Evolutionary conservation across 2,888 invertebrate species (phyloP), one percentile per base, ranked within the genome.

Genomic region (Fragum fragum): DNA sequence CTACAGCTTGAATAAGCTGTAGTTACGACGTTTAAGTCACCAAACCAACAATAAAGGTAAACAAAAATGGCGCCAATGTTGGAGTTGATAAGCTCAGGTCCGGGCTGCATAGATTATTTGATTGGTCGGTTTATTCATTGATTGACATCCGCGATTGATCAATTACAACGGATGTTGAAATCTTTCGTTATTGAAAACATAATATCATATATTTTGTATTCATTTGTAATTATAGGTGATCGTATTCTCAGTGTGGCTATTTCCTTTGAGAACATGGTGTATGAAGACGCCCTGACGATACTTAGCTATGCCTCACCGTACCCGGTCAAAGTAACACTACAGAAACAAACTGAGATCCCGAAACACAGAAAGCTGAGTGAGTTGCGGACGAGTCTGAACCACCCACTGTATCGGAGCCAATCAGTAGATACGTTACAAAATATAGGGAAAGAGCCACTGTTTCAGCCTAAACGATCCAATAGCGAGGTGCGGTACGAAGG

Each of bases 221-320:
- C 21, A 14, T 21, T 29, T 70, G 47, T 69, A 9, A 29, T 70
- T 94, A 47, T 95, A 98, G 98, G 98, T 83, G 98, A 98, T 95
- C 96, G 97, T 87, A 98, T 98, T 88, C 96, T 97, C 88, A 97
- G 97, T 88, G 96, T 98, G 81, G 97, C 97, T 73, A 97, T 98
- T 72, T 97, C 97, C 92, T 97, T 98, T 94, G 96, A 97, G 74
- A 97, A 97, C 85, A 98, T 98, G 95, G 98, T 98, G 0, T 96
- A 97, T 92, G 98, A 98, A 93, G 98, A 98, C 92, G 98, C 98
- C 0, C 95, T 98, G 73, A 97, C 97, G 1, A 97, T 98, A 83
- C 95, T 98, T 57, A 97, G 98, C 84, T 97, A 98, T 87, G 98
- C 98, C 7, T 98, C 98, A 53, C 98, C 98, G 0, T 98, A 98